Conservation (phyloP, 2,888 invertebrate genomes). For the Ferrisia virgata region DNA sequence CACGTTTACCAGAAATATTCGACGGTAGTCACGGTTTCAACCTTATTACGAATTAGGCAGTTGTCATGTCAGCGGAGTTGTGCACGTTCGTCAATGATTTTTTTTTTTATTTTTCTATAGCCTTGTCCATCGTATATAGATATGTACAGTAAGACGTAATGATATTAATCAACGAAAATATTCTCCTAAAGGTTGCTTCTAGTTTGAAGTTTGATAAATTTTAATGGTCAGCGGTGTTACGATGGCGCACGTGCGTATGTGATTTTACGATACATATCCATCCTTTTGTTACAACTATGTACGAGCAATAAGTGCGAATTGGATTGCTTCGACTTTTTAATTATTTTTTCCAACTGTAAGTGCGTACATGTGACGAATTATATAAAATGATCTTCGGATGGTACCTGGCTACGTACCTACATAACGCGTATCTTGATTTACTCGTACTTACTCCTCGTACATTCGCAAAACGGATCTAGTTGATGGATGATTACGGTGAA, state of each 20-base stretch:
- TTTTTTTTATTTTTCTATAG: background rate
- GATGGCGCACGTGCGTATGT: background rate
- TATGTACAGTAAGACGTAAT: too few species aligned
- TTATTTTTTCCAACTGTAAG: background rate
- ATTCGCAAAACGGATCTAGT: background rate
- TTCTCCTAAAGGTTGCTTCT: background rate
- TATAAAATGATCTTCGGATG: background rate
- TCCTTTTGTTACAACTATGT: background rate
- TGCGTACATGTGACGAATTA: slow-evolving; percentile 17
- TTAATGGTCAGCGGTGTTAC: background rate
- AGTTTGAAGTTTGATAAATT: background rate
- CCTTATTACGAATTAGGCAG: slow-evolving; percentile 10
- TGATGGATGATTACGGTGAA: background rate
- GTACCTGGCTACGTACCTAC: too few species aligned
- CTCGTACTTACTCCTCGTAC: too few species aligned
- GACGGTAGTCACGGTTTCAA: background rate
- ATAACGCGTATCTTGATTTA: too few species aligned
- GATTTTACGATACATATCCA: background rate
- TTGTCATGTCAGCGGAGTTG: background rate
- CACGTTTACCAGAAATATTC: background rate
- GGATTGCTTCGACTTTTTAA: background rate
- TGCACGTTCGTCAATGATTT: background rate
- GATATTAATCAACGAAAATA: slow-evolving; percentile 1
- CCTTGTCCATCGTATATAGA: background rate
- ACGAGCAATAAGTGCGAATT: background rate